Base-by-base conservation (phyloP, 1,140 invertebrate species). In the Drosophila littoralis region DNA sequence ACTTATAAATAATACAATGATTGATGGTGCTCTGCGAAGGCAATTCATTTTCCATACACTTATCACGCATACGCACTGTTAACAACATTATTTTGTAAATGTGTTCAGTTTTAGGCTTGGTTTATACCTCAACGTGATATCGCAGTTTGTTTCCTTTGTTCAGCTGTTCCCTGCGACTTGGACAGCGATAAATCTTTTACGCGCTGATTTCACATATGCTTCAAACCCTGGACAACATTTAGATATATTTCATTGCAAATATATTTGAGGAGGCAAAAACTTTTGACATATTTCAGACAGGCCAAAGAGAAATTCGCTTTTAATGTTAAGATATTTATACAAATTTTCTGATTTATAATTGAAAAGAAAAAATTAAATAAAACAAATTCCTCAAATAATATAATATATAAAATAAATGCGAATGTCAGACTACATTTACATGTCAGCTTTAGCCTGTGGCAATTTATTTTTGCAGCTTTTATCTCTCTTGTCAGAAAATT, bases 241-340 rank as follows among this genome's bases (percentile, higher is more conserved):
- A 85, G 81, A 81, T 85, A 81, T 85, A 86, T 85, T 80, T 84
- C 63, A 36, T 43, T 43, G 72, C 74, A 60, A 75, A 72, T 55
- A 64, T 67, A 67, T 84, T 71, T 86, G 50, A 76, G 79, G 52
- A 45, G 13, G 57, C 57, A 13, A 6, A 78, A 86, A 79, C 45
- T 83, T 84, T 69, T 83, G 81, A 83, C 80, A 77, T 64, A 66
- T 79, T 84, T 83, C 57, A 54, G 57, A 58, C 75, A 61, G 35
- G 33, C 67, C 46, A 50, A 80, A 86, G 75, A 86, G 79, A 85
- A 82, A 85, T 85, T 64, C 22, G 60, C 35, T 66, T 86, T 82
- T 83, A 83, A 77, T 83, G 61, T 83, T 69, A 74, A 88, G 79
- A 83, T 79, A 79, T 88, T 65, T 75, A 46, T 55, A 33, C 35